Conservation (phyloP, 1,140 invertebrate genomes). For the Dendrolimus punctatus region DNA sequence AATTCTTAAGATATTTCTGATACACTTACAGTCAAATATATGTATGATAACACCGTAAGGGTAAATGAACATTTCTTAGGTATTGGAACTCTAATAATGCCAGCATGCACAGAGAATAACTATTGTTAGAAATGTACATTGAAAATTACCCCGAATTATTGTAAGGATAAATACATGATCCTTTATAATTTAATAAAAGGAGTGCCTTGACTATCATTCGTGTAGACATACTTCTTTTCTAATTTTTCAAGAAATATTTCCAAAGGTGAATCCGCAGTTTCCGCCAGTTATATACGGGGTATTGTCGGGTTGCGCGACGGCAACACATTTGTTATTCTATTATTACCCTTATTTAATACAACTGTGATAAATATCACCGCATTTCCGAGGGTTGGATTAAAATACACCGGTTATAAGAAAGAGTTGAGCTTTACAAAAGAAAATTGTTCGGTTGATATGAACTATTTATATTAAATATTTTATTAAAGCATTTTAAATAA, state of each 20-base stretch:
- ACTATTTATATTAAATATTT: background rate
- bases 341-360: conserved; percentile 48
- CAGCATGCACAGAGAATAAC: no score
- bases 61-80: no score
- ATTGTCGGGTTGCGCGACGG: conserved; percentile 28
- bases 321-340: conserved; percentile 42
- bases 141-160: no score
- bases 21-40: no score
- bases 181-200: no score
- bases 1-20: no score
- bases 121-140: no score
- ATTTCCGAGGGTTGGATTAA: conserved; percentile 26
- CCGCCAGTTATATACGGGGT: conserved; percentile 23
- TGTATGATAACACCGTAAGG: no score
- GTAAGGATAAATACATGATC: no score
- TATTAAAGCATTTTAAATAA: background rate
- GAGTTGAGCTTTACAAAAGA: conserved; percentile 16
- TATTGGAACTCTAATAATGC: no score
- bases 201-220: no score
- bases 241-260: conserved; percentile 29
- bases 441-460: conserved; percentile 11
- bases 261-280: conserved; percentile 19
- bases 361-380: conserved; percentile 35
- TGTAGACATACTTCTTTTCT: conserved; percentile 3
- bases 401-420: conserved; percentile 19